Evolutionary conservation across 1,140 invertebrate species (phyloP), one percentile per base, ranked within the genome.

Genomic region (Tetragonula clypearis): DNA sequence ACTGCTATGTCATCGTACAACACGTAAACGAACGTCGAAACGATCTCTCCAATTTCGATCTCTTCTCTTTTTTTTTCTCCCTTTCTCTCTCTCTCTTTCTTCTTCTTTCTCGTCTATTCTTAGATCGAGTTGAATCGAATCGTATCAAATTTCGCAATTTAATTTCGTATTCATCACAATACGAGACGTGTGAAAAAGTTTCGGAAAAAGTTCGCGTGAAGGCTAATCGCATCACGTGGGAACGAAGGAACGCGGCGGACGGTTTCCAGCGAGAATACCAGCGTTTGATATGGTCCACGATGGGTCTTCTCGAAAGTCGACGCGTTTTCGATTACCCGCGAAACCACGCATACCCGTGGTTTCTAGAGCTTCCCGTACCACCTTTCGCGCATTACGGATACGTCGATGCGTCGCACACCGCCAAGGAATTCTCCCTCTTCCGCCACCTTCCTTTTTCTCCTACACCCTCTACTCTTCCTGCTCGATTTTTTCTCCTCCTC

Each of bases 281-380:
- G 0, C 62, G 21, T 80, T 81, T 73, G 41, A 58, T 30, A 30
- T 41, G 66, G 21, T 78, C 12, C 76, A 35, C 82, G 77, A 75
- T 68, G 73, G 84, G 84, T 85, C 84, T 85, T 85, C 84, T 82
- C 79, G 79, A 72, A 85, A 85, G 84, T 71, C 72, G 65, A 76
- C 55, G 79, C 79, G 84, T 85, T 85, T 82, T 82, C 79, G 79
- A 85, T 85, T 85, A 85, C 72, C 62, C 83, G 83, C 83, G 76
- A 85, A 85, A 85, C 83, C 84, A 65, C 79, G 79, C 78, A 76
- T 85, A 58, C 84, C 35, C 49, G 58, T 79, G 66, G 9, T 79
- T 85, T 85, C 21, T 85, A 85, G 55, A 60, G 84, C 84, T 85
- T 85, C 84, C 65, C 74, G 23, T 71, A 17, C 62, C 41, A 66